Evolutionary conservation across 2,113 vertebrate genomes (phyloP), one percentile per base, ranked within the genome.

Genomic region (Pituophis catenifer): DNA sequence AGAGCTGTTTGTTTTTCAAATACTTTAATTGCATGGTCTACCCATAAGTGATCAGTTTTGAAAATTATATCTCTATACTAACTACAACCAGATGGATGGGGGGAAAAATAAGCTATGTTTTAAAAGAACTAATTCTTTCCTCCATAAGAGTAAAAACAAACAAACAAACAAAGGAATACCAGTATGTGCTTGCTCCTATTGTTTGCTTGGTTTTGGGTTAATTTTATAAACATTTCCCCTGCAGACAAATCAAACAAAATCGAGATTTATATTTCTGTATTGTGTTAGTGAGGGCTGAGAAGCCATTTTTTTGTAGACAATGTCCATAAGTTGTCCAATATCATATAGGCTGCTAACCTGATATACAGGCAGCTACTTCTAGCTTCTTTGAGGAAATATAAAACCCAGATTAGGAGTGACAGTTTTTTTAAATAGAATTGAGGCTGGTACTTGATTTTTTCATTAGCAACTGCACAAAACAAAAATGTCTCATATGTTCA

Each of bases 1-100:
- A 95, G 96, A 97, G 97, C 96, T 98, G 98, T 98, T 98, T 98
- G 97, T 96, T 98, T 98, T 98, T 98, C 96, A 98, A 98, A 98
- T 98, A 97, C 97, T 97, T 98, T 98, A 98, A 98, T 98, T 98
- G 97, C 97, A 98, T 96, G 97, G 96, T 98, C 97, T 98, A 97
- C 97, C 95, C 97, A 98, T 97, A 97, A 98, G 96, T 97, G 97
- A 98, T 97, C 97, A 96, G 96, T 94, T 95, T 94, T 81, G 92
- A 97, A 98, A 98, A 98, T 98, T 98, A 96, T 97, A 97, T 97
- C 97, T 97, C 96, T 95, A 95, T 89, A 93, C 97, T 98, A 98
- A 98, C 96, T 96, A 96, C 96, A 97, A 97, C 98, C 98, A 98
- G 97, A 98, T 98, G 98, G 97, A 94, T 92, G 54, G 92, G 0